Base-by-base conservation (phyloP, 2,113 vertebrate genomes). In the Tetrax tetrax region DNA sequence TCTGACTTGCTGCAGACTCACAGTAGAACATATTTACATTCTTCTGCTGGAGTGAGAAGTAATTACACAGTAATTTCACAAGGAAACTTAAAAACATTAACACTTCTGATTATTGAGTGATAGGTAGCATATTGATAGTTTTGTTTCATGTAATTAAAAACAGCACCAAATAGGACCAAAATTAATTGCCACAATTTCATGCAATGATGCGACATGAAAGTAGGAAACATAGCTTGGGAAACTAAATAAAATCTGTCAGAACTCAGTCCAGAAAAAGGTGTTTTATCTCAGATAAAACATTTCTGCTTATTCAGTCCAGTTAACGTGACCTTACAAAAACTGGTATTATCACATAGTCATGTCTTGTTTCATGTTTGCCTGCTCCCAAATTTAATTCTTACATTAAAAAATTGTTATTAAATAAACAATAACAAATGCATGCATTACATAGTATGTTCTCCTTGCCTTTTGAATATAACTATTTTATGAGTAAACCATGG, bases 71-170 rank as follows among this genome's bases (percentile, higher is more conserved):
- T 87, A 89, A 94, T 89, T 89, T 93, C 83, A 76, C 22, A 87
- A 75, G 80, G 31, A 96, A 95, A 91, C 57, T 77, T 88, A 68
- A 90, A 91, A 68, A 60, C 29, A 28, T 79, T 80, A 85, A 47
- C 54, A 19, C 18, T 89, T 93, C 57, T 83, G 78, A 88, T 91
- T 93, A 85, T 17, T 77, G 48, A 72, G 16, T 83, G 68, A 87
- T 81, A 78, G 61, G 35, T 69, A 87, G 29, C 60, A 74, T 71
- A 94, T 76, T 82, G 85, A 74, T 88, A 78, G 48, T 57, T 93
- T 92, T 93, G 74, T 92, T 95, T 95, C 14, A 87, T 56, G 12
- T 53, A 59, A 95, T 78, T 87, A 72, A 83, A 89, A 57, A 72
- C 3, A 2, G 45, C 61, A n/a, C n/a, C n/a, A n/a, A n/a, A n/a